Conservation (phyloP, 2,888 invertebrate species). For the Arctia plantaginis region DNA sequence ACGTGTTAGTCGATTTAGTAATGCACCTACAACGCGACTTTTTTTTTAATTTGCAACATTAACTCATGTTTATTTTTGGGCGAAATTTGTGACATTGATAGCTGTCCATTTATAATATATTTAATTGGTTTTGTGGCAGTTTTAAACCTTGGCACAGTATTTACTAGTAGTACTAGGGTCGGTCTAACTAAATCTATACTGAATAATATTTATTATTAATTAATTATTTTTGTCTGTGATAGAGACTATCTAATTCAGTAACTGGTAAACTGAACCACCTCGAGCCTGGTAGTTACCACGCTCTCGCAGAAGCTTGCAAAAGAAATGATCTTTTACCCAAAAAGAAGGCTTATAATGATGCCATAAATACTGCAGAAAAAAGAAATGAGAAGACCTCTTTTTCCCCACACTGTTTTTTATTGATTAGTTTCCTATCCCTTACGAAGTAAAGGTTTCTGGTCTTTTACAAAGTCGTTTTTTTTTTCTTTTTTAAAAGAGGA, state of each 20-base stretch:
- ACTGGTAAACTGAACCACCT: neutral
- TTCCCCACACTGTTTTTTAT: no score
- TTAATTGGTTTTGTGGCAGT: neutral
- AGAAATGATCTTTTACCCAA: no score
- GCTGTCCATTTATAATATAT: neutral
- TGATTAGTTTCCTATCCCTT: no score
- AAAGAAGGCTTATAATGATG: no score
- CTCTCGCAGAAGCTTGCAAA: neutral
- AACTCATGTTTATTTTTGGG: neutral
- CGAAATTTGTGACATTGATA: neutral
- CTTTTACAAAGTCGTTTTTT: no score
- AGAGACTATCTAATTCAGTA: neutral
- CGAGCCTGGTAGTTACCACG: neutral
- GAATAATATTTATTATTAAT: neutral
- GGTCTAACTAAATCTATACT: neutral
- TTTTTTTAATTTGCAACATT: neutral
- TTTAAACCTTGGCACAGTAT: neutral
- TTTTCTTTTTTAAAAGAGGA: no score
- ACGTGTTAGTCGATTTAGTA: slow-evolving; percentile 22
- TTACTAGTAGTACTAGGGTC: neutral
- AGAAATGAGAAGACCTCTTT: no score
- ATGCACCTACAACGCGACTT: neutral
- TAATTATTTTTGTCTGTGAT: neutral
- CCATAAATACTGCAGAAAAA: no score
- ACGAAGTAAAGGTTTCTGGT: no score